These are phyloP conservation scores for Chrysoperla carnea DNA, from an alignment of 1,140 invertebrate species.

Conservation along the genomic window DNA sequence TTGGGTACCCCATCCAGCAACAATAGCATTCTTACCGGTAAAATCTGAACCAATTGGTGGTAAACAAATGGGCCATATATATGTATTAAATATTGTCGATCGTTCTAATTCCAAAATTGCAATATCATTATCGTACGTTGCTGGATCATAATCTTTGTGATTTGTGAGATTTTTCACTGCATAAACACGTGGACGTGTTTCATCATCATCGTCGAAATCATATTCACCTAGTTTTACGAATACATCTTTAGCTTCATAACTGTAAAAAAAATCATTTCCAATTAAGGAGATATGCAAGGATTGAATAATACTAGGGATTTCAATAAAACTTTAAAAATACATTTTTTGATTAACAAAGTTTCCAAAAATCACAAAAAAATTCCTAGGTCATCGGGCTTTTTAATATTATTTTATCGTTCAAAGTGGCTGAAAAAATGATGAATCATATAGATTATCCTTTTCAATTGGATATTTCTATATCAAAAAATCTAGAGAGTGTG, in stretches of 20 bases:
- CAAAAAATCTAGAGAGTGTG: too few relatives aligned
- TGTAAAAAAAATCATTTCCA: conserved; percentile 16
- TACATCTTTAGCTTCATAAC: conserved; percentile 38
- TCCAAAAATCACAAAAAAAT: too few relatives aligned
- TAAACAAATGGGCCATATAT: conserved; percentile 72
- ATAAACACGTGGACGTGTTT: conserved; percentile 45
- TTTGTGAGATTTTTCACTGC: conserved; percentile 37
- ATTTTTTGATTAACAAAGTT: too few relatives aligned
- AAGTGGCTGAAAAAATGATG: too few relatives aligned
- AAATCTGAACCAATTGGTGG: conserved; percentile 41
- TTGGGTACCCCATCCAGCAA: conserved; percentile 60
- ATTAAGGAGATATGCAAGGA: too few relatives aligned
- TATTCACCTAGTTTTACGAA: conserved; percentile 63
- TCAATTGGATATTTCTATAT: too few relatives aligned
- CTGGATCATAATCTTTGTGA: conserved; percentile 40
- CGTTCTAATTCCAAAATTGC: conserved; percentile 54
- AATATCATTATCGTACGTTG: conserved; percentile 60
- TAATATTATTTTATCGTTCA: too few relatives aligned
- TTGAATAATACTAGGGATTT: too few relatives aligned
- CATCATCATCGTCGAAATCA: conserved; percentile 43
- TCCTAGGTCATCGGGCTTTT: too few relatives aligned
- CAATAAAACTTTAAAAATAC: too few relatives aligned
- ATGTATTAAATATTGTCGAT: conserved; percentile 49
- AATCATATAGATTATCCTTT: too few relatives aligned
- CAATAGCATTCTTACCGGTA: conserved; percentile 43